A percentile compares a stretch with the other conserved stretches of the same genome.
Conservation (phyloP, 2,113 vertebrate genomes). For the Alces alces region DNA sequence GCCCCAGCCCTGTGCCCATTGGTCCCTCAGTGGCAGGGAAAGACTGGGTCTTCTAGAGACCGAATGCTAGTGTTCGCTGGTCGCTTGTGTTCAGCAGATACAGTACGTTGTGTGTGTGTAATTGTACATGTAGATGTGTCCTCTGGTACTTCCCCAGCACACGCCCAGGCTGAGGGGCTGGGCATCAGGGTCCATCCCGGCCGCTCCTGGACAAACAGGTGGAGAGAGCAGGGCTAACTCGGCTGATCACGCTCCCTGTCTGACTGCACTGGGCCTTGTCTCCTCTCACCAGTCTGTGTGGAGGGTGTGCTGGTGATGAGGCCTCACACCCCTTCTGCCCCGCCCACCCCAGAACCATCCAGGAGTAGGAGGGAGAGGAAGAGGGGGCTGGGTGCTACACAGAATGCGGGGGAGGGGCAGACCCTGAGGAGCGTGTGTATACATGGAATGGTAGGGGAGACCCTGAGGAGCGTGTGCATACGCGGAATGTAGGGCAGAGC, state of each 20-base stretch:
- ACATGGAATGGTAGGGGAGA: neutral
- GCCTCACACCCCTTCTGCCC: neutral
- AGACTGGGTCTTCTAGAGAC: neutral
- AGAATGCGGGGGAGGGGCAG: neutral
- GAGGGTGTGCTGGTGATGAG: neutral
- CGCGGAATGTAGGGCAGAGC: accelerated
- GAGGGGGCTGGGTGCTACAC: neutral
- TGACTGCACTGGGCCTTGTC: neutral
- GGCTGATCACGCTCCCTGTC: neutral
- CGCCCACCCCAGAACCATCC: neutral
- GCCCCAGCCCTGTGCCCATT: neutral
- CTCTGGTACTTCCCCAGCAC: neutral
- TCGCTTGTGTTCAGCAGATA: neutral
- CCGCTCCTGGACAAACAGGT: neutral
- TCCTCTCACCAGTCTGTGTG: neutral
- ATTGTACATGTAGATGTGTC: neutral
- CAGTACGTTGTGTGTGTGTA: neutral
- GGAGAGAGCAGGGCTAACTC: neutral
- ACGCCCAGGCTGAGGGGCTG: neutral
- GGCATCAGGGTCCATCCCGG: neutral
- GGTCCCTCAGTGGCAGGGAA: neutral
- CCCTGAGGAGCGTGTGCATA: neutral
- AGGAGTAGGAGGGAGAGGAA: neutral
- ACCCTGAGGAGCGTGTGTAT: neutral
- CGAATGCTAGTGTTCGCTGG: neutral